A percentile compares a stretch with the other conserved stretches of the same genome.
Evolutionary conservation across 1,140 invertebrate genomes (phyloP).

Genomic region (Argopecten irradians): DNA sequence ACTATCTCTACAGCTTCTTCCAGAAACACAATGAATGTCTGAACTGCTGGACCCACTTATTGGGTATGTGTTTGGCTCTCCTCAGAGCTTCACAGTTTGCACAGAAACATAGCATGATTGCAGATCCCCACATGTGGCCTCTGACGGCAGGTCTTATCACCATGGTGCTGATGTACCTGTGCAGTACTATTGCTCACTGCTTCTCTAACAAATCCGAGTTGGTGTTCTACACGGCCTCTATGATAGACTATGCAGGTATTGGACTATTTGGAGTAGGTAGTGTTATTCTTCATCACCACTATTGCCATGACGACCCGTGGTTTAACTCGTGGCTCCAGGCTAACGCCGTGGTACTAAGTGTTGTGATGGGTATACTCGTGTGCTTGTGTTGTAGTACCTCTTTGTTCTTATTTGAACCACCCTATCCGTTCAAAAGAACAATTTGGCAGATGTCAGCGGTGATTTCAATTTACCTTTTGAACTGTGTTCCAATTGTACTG

Average conservation of each 20-base stretch:
- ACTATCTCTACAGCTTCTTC: slow-evolving; percentile 74
- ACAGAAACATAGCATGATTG: slow-evolving; percentile 65
- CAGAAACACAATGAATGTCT: slow-evolving; percentile 76
- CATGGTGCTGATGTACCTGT: slow-evolving; percentile 70
- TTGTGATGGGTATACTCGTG: slow-evolving; percentile 64
- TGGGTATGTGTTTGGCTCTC: slow-evolving; percentile 66
- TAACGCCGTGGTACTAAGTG: slow-evolving; percentile 64
- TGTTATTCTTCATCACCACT: slow-evolving; percentile 71
- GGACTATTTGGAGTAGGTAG: slow-evolving; percentile 74
- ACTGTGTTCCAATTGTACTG: slow-evolving; percentile 71
- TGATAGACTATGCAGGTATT: slow-evolving; percentile 75
- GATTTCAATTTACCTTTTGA: slow-evolving; percentile 67
- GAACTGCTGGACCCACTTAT: slow-evolving; percentile 76
- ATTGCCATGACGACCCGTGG: slow-evolving; percentile 65
- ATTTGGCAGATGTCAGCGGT: slow-evolving; percentile 73
- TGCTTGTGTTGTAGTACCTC: slow-evolving; percentile 69
- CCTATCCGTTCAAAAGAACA: slow-evolving; percentile 73
- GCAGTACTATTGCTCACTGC: slow-evolving; percentile 72
- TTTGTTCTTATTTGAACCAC: slow-evolving; percentile 68
- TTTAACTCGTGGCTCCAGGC: slow-evolving; percentile 57
- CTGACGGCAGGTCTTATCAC: slow-evolving; percentile 68
- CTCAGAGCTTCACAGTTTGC: slow-evolving; percentile 56
- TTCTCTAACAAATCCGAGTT: slow-evolving; percentile 72
- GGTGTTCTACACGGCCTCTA: slow-evolving; percentile 74
- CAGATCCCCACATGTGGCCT: slow-evolving; percentile 74